A percentile compares a stretch with the other conserved stretches of the same genome.
phyloP scores from a whole-genome alignment of 2,797 vertebrate genomes.

The Champsocephalus esox region DNA sequence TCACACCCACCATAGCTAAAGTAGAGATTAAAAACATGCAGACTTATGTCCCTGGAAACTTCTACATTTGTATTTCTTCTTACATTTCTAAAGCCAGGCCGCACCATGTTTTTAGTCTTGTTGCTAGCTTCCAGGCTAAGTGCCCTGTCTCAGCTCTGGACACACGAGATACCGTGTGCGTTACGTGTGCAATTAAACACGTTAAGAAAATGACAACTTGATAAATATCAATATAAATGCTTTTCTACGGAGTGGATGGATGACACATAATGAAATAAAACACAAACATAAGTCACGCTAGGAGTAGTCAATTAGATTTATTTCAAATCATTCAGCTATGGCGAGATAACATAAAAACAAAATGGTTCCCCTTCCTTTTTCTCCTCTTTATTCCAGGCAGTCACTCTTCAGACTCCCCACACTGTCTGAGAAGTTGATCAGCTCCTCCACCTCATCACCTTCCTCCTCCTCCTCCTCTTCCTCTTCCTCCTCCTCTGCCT shows the following conservation, averaged over 20 bases:
- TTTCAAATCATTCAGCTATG: neutral
- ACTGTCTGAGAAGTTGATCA: slow-evolving; percentile 71
- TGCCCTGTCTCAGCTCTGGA: neutral
- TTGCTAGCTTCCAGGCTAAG: neutral
- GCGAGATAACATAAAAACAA: neutral
- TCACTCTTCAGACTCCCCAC: slow-evolving; percentile 72
- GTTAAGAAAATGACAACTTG: neutral
- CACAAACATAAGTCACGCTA: neutral
- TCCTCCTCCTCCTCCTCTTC: too few relatives aligned
- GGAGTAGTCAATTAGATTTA: neutral
- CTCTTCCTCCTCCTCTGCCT: slow-evolving; percentile 48
- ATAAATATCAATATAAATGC: neutral
- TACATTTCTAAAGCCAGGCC: neutral
- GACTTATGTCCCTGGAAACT: neutral
- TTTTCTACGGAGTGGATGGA: neutral
- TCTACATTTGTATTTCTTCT: neutral
- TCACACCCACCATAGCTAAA: too few relatives aligned
- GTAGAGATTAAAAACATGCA: too few relatives aligned
- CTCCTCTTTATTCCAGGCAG: slow-evolving; percentile 59
- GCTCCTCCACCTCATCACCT: slow-evolving; percentile 61
- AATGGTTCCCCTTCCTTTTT: neutral
- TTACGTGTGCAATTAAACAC: neutral
- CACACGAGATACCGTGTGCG: neutral
- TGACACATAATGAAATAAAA: neutral
- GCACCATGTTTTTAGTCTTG: neutral